phyloP scores from a whole-genome alignment of 2,888 invertebrate species.

The Pasiphila rectangulata region DNA sequence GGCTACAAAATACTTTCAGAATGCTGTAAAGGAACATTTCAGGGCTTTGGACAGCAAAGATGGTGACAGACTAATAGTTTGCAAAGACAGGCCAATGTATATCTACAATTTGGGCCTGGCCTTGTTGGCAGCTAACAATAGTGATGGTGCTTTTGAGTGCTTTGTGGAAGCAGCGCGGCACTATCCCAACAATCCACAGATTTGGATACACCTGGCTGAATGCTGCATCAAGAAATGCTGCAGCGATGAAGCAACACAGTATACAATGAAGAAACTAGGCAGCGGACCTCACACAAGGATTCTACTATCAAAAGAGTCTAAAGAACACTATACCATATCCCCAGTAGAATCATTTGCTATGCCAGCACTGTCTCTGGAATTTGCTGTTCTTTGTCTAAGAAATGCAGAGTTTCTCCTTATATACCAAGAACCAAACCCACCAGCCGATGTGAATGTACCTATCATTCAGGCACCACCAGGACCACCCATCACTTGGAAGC shows the following conservation, averaged over 20 bases:
- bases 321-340: conserved; percentile 62
- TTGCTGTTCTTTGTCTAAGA: conserved; percentile 92
- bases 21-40: conserved; percentile 88
- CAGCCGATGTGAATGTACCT: conserved; percentile 52
- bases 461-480: conserved; percentile 81
- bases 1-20: conserved; percentile 89
- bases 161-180: conserved; percentile 91
- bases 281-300: conserved; percentile 71
- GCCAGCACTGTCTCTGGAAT: conserved; percentile 93
- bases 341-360: conserved; percentile 89
- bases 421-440: conserved; percentile 75
- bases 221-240: conserved; percentile 90
- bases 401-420: conserved; percentile 90
- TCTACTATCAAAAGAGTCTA: conserved; percentile 60
- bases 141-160: conserved; percentile 94
- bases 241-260: conserved; percentile 74
- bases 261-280: conserved; percentile 69
- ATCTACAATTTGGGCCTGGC: conserved; percentile 93
- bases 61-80: conserved; percentile 62
- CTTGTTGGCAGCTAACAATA: conserved; percentile 89
- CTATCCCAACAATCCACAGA: conserved; percentile 91
- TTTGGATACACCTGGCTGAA: conserved; percentile 96
- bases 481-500: conserved; percentile 81
- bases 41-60: conserved; percentile 68
- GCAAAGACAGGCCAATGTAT: conserved; percentile 81